Evolutionary conservation across 2,113 vertebrate genomes (phyloP), one percentile per base, ranked within the genome.

Genomic region (Athene noctua): DNA sequence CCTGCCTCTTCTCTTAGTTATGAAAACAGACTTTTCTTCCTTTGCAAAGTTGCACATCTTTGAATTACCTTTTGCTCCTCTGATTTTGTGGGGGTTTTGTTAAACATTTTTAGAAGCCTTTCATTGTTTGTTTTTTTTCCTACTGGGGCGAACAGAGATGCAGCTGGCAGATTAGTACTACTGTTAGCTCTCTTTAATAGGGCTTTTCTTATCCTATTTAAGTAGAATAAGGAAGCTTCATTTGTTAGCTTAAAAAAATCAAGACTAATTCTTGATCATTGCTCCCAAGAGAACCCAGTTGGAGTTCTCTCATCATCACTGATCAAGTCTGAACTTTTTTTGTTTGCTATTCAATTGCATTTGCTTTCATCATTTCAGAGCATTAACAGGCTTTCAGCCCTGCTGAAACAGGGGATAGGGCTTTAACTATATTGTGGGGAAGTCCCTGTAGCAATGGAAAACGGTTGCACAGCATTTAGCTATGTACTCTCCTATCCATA

Each of bases 311-410:
- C 97, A 97, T 97, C 97, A 96, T 90, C 92, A 87, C 86, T 87
- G 97, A 97, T 97, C 88, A 92, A 92, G 84, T 87, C 80, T 92
- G 87, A 97, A 97, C 94, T 97, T 97, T 96, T 97, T 97, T 98
- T 98, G 97, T 97, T 97, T 97, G 97, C 92, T 97, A 95, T 98
- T 97, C 91, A 97, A 95, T 97, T 97, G 96, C 96, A 77, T 46
- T 88, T 94, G 82, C 97, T 98, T 98, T 98, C 96, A 98, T 98
- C 82, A 95, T 97, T 97, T 96, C 92, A 95, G 97, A 97, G 93
- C 94, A 97, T 82, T 77, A 80, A 80, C 85, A 97, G 91, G 88
- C 96, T 97, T 93, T 94, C 88, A 57, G 86, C 88, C 94, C 94
- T 23, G 40, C 83, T 95, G 91, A 96, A 97, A 95, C 86, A 83